phyloP scores from a whole-genome alignment of 2,888 invertebrate genomes.

The Fabriciana adippe region DNA sequence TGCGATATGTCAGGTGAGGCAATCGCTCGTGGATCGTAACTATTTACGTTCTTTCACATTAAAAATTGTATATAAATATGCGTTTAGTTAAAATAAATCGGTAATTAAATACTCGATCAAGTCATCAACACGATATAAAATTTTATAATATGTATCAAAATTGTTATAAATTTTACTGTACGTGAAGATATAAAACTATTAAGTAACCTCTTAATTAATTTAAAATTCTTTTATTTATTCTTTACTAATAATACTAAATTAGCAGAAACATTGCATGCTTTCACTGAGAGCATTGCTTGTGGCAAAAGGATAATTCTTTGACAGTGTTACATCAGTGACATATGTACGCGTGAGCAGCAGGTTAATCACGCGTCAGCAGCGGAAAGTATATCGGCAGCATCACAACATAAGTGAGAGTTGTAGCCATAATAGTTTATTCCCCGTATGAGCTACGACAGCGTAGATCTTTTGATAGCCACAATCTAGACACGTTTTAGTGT shows the following conservation, averaged over 20 bases:
- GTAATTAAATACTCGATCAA: conserved; percentile 2
- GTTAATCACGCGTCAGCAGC: conserved; percentile 64
- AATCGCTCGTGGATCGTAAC: conserved; percentile 53
- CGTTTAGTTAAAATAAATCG: conserved; percentile 1
- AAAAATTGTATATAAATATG: conserved; percentile 37
- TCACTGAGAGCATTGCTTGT: conserved; percentile 38
- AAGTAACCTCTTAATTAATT: no score
- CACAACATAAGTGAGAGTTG: conserved; percentile 73
- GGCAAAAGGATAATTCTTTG: conserved; percentile 63
- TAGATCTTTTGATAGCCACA: not conserved
- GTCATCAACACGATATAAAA: not conserved
- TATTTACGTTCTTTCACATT: conserved; percentile 47
- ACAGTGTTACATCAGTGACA: conserved; percentile 50
- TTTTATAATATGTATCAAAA: not conserved
- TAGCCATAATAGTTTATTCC: conserved; percentile 71
- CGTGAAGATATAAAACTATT: not conserved
- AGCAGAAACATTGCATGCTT: conserved; percentile 6
- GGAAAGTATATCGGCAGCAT: conserved; percentile 78
- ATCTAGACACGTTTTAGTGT: not conserved
- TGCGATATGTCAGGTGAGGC: conserved; percentile 65
- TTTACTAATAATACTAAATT: no score
- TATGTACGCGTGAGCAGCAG: conserved; percentile 56
- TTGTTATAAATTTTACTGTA: not conserved
- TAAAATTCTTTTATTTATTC: no score
- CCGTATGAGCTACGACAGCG: conserved; percentile 42